Base-by-base conservation (phyloP, 1,140 invertebrate species). In the Ephestia elutella region DNA sequence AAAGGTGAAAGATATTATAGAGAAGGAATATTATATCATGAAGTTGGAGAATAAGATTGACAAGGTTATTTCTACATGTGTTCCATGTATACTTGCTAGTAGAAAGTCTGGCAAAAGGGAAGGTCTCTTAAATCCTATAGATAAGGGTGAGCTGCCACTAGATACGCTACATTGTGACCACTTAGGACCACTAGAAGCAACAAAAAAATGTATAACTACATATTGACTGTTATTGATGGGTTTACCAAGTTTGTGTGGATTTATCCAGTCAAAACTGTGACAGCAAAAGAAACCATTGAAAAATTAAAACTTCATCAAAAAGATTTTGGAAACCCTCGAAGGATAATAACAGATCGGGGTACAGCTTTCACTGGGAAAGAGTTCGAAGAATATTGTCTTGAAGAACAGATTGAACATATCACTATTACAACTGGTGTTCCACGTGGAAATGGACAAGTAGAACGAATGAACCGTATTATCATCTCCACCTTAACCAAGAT, bases 211-310 rank as follows among this genome's bases (percentile, higher is more conserved):
- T 89, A 90, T 57, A 74, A 79, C 35, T 68, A 88, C 59, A 70
- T 89, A 1, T 67, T 89, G 0, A 74, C 67, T 0, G 60, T 89
- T 0, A 63, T 86, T 2, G 80, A 88, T 62, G 73, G 62, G 1
- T 89, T 86, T 66, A 73, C 79, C 1, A 89, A 89, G 51, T 89
- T 86, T 67, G 61, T 65, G 0, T 84, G 76, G 73, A 17, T 89
- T 35, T 84, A 75, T 57, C 65, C 81, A 1, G 68, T 75, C 8
- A 83, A 80, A 30, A 66, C 59, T n/a, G 65, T 66, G 8, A 65
- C 49, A 18, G 54, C 63, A 9, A 58, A 62, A 50, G 66, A 75
- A 64, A 63, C 65, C 17, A 17, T 76, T 35, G 54, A 59, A 10
- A 65, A 63, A 54, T 35, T 75, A 38, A 58, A 60, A 17, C 1